A percentile compares a stretch with the other conserved stretches of the same genome.
Conservation (phyloP, 2,888 invertebrate species). For the Ypsolopha sequella region DNA sequence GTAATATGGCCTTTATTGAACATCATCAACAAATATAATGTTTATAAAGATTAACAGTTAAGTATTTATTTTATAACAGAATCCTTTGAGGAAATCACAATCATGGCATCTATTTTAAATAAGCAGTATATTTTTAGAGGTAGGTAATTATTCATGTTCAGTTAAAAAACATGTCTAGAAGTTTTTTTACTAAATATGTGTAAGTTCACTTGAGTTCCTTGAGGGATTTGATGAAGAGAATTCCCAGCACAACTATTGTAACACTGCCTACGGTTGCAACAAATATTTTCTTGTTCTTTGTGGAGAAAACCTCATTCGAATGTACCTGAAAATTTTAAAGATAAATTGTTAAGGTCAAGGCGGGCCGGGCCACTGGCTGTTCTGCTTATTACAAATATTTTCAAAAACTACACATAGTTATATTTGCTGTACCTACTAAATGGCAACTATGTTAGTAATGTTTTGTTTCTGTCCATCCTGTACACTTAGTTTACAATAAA, state of each 20-base stretch:
- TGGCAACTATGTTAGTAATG: too few species aligned
- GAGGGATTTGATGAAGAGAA: conserved; percentile 43
- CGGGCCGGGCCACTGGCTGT: too few species aligned
- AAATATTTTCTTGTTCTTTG: conserved; percentile 41
- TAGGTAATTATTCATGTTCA: not conserved
- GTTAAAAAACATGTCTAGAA: not conserved
- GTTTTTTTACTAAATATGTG: not conserved
- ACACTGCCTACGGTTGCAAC: conserved; percentile 49
- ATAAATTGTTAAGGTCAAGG: too few species aligned
- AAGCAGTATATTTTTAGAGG: not conserved
- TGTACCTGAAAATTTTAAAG: conserved; percentile 33
- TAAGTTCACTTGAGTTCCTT: conserved; percentile 24
- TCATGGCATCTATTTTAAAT: not conserved
- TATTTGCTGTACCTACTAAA: too few species aligned
- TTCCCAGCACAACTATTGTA: conserved; percentile 34
- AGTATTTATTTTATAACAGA: not conserved
- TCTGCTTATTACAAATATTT: too few species aligned
- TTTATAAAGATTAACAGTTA: not conserved
- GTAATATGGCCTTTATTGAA: not conserved
- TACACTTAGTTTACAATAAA: too few species aligned
- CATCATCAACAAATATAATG: not conserved
- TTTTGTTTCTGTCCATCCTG: too few species aligned
- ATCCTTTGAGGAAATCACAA: not conserved
- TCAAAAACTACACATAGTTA: too few species aligned
- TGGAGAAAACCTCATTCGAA: conserved; percentile 19